Evolutionary conservation across 2,797 vertebrate species (phyloP), one percentile per base, ranked within the genome.

Genomic region (Ctenochaetus hawaiiensis): DNA sequence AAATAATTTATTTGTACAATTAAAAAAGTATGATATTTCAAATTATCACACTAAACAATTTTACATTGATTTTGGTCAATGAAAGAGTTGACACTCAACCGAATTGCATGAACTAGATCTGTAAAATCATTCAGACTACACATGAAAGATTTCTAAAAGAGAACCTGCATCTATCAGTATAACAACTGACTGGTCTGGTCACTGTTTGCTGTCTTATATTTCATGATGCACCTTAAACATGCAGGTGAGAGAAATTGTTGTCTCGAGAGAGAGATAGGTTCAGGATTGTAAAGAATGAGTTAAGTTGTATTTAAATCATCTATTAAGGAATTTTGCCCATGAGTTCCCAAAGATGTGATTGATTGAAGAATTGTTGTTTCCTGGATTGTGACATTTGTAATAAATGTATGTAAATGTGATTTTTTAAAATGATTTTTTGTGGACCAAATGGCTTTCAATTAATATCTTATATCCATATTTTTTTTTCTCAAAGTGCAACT

Each of bases 361-460:
- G 87, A 90, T 88, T 91, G 86, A 90, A 84, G 73, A 91, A 80
- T 83, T 79, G 80, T 90, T 92, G 84, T 93, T 94, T 94, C 92
- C 87, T 94, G 92, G 89, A 90, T 93, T 93, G 91, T 95, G 92
- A 92, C 91, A 94, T 95, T 96, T 96, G 93, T 94, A 95, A 95
- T 95, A 95, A 95, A 95, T 91, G 90, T 94, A 87, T 94, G 93
- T 94, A 88, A 49, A 88, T 90, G 91, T 93, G 81, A 80, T 76
- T 53, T 23, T 30, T n/a, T n/a, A n/a, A 30, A 30, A 30, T 30
- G 4, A 30, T 30, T 30, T 30, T 30, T 30, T 30, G 26, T 30
- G 26, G 26, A 30, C 26, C 26, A 30, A 30, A 30, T 30, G 26
- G 26, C 26, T 30, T 30, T 30, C 26, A 30, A 30, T 30, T 30